Evolutionary conservation across 2,797 vertebrate genomes (phyloP), one percentile per base, ranked within the genome.

Genomic region (Lophius americanus): DNA sequence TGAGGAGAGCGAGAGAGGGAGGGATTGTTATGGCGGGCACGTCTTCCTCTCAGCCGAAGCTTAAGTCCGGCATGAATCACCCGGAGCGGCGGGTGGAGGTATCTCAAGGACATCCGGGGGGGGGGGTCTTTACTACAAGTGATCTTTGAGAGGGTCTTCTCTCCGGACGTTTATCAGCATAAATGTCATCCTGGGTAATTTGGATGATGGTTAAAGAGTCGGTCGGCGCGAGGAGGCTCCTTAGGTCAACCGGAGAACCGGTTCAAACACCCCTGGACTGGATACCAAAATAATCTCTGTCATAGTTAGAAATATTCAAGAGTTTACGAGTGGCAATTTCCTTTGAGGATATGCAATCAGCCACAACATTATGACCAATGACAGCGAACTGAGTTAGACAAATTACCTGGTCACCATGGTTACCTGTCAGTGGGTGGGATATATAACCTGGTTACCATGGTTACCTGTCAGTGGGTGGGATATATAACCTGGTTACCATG

Each of bases 121-220:
- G n/a, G 50, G 43, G 48, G 32, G 43, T 56, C 50, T 62, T 72
- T 41, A 44, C 5, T n/a, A n/a, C 6, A 4, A 9, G 3, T 42
- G 54, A 65, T 52, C 73, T 70, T 46, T 56, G 35, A 67, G 54
- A 55, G 9, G 37, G 35, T 64, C 41, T 7, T 0, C 54, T 36
- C 12, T n/a, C 42, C 14, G 32, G n/a, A 44, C 67, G 54, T 71
- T 13, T 41, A 48, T 63, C 56, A 44, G 12, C 4, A 35, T 6
- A 35, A 70, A 48, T 38, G 57, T 41, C 60, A 46, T 13, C 49
- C 13, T 8, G 23, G 12, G 37, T 5, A 61, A 33, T 8, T 32
- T 10, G 14, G 11, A 3, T 63, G 36, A 41, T 23, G 42, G 37
- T 48, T 50, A 47, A 39, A 47, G 14, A 6, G 48, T 50, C 38